Conservation (phyloP, 2,113 vertebrate genomes). For the Pimephales promelas region DNA sequence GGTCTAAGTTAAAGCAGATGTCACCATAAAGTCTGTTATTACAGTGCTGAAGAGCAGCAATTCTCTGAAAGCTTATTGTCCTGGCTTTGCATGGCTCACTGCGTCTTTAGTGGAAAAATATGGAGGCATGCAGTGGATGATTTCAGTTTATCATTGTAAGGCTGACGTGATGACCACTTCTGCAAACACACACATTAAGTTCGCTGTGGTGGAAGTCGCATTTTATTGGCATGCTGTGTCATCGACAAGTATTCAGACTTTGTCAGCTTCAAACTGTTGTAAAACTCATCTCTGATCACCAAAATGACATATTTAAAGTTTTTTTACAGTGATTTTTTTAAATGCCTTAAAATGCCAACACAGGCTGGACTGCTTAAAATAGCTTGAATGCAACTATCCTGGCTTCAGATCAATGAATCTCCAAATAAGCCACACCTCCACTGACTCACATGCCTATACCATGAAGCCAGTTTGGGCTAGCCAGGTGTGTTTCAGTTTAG, state of each 20-base stretch:
- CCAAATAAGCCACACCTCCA: no score
- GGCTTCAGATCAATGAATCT: no score
- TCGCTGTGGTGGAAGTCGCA: neutral
- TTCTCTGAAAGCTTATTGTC: slow-evolving; percentile 70
- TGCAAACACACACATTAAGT: neutral
- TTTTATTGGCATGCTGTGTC: neutral
- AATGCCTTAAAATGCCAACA: no score
- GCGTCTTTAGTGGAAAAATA: slow-evolving; percentile 36
- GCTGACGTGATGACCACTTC: slow-evolving; percentile 4
- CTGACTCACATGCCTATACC: no score
- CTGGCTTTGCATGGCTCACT: slow-evolving; percentile 54
- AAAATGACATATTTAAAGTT: no score
- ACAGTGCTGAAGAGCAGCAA: slow-evolving; percentile 64
- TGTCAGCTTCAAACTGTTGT: neutral
- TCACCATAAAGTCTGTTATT: slow-evolving; percentile 74
- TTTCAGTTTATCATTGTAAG: slow-evolving; percentile 2
- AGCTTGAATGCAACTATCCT: no score
- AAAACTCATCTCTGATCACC: no score
- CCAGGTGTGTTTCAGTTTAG: no score
- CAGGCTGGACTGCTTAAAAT: no score
- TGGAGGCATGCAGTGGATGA: neutral
- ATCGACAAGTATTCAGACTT: neutral
- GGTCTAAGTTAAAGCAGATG: slow-evolving; percentile 77
- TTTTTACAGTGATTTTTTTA: no score
- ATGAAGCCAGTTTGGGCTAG: no score